Evolutionary conservation across 1,140 invertebrate genomes (phyloP).

Genomic region (Leptopilina boulardi): DNA sequence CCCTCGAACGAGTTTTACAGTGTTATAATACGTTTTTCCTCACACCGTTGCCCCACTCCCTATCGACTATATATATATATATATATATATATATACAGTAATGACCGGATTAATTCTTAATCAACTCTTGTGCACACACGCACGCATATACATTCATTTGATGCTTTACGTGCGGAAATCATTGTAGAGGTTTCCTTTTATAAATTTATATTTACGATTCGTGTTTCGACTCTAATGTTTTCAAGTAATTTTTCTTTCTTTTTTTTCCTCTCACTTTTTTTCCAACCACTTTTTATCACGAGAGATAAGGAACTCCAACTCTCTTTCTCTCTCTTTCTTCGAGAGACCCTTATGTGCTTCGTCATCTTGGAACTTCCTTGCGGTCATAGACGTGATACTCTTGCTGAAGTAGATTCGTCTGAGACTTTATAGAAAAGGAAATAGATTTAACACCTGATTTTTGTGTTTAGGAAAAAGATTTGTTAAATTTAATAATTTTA

Average conservation of each 20-base stretch:
- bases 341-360: neutral
- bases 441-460: no score
- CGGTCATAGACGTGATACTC: neutral
- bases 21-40: slow-evolving; percentile 64
- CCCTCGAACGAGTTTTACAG: slow-evolving; percentile 64
- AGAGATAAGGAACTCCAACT: no score
- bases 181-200: slow-evolving; percentile 56
- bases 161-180: slow-evolving; percentile 58
- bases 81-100: slow-evolving; percentile 51
- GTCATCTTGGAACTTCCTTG: neutral
- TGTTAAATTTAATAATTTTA: no score
- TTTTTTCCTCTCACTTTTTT: no score
- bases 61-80: no score
- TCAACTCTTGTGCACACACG: slow-evolving; percentile 46
- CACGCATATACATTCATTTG: slow-evolving; percentile 36
- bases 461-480: no score
- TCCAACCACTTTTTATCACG: no score
- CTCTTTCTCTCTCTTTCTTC: no score
- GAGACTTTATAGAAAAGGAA: neutral
- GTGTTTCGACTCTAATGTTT: no score
- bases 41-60: slow-evolving; percentile 33
- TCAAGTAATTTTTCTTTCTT: no score
- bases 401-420: neutral
- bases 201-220: no score
- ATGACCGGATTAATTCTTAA: slow-evolving; percentile 55